Conservation (phyloP, 2,888 invertebrate genomes). For the Acleris laterana region DNA sequence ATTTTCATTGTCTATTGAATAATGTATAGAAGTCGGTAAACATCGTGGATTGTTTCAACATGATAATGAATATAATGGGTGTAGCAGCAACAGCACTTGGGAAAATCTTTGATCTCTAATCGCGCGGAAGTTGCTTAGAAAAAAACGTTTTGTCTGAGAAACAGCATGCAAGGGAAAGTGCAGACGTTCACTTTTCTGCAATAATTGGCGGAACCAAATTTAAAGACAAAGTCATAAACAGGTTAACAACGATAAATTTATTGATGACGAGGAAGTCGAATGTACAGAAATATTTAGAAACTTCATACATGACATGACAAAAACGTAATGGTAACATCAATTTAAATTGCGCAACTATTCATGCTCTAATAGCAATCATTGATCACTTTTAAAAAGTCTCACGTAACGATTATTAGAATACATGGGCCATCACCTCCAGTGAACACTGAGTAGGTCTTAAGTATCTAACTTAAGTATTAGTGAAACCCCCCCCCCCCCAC, state of each 20-base stretch:
- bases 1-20: constrained; percentile 34
- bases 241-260: background rate
- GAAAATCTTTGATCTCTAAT: constrained; percentile 31
- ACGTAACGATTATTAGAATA: background rate
- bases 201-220: constrained; percentile 20
- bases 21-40: constrained; percentile 18
- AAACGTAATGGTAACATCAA: constrained; percentile 4
- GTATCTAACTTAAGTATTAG: no score
- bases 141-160: constrained; percentile 24
- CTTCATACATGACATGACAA: background rate
- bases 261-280: background rate
- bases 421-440: background rate
- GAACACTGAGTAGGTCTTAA: no score
- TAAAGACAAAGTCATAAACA: constrained; percentile 2
- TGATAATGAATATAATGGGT: constrained; percentile 25
- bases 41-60: constrained; percentile 27
- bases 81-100: constrained; percentile 14
- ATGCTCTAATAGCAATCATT: background rate
- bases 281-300: background rate
- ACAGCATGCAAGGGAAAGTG: constrained; percentile 38
- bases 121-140: constrained; percentile 27
- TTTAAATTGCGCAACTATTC: background rate
- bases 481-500: no score
- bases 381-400: constrained; percentile 6
- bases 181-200: constrained; percentile 25